Evolutionary conservation across 1,140 invertebrate species (phyloP), one percentile per base, ranked within the genome.

Genomic region (Drosophila grimshawi): DNA sequence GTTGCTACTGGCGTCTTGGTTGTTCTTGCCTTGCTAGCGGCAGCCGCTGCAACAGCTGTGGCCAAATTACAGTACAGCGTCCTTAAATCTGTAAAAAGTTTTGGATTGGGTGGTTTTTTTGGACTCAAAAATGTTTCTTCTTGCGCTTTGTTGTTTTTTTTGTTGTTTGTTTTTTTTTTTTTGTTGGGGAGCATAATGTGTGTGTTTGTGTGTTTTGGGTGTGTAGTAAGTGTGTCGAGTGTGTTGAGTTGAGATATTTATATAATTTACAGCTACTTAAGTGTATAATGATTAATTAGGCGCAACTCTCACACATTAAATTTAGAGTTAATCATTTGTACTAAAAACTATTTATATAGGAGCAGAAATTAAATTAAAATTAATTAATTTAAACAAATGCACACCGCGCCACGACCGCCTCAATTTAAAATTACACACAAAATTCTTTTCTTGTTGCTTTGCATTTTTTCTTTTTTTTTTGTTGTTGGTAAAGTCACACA

Each of bases 61-160:
- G 91, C 90, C 77, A 92, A 89, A 91, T 89, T 92, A 82, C 85
- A 89, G 86, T 91, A 92, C 74, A 92, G 75, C 77, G 91, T 92
- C 91, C 91, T 78, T 79, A 92, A 90, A 92, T 92, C 91, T 92
- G 91, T 81, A 92, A 91, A 75, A 92, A 92, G 57, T 92, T 89
- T 67, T 81, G 79, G 81, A 81, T 86, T 83, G 75, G 68, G 49
- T 69, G 41, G 63, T 67, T 73, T 76, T 78, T 83, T 90, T 90
- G 67, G 62, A 33, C 67, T 75, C 86, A 90, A 70, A 73, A 74
- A 86, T 69, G 70, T 79, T 67, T 76, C 71, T 71, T 78, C 48
- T 72, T 48, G 46, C 30, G 29, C 48, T 48, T 19, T 29, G 48
- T 43, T n/a, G 45, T 30, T 32, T n/a, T 43, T 48, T 64, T 65